Evolutionary conservation across 2,888 invertebrate genomes (phyloP), one percentile per base, ranked within the genome.

Genomic region (Himalopsyche anomala): DNA sequence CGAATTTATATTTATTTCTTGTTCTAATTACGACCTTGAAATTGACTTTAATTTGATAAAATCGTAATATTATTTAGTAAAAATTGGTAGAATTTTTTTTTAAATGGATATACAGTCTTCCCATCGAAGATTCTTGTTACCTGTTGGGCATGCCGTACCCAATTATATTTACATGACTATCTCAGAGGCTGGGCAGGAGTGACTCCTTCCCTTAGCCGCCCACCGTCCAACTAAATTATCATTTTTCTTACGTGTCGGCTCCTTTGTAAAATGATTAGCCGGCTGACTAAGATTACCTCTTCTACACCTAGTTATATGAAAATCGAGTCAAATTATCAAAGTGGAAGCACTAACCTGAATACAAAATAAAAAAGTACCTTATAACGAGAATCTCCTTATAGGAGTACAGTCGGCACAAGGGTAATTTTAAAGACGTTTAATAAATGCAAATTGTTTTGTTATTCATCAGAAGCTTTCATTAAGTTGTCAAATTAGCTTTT

Each of bases 231-330:
- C 82, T 82, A 86, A 84, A 86, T 86, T 86, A 86, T 83, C 83
- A 83, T 80, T 82, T 84, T 82, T 80, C 81, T 84, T 82, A 74
- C 74, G n/a, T 82, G 86, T 81, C 86, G 86, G 86, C 82, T 51
- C 54, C 86, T 86, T 86, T 86, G 86, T 79, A 79, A 84, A 86
- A 82, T 86, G 62, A 84, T 84, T 80, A 84, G 86, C 56, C 74
- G 81, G 51, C 55, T 51, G n/a, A 56, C 81, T 80, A 45, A 84
- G 86, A 86, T 86, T 86, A 84, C 86, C 79, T 86, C 86, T 86
- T 86, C 86, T 84, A 84, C 86, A 86, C 86, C 86, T 86, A 86
- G 86, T 86, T 86, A 86, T 86, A 84, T 55, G 86, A 86, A 84
- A 86, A 86, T 86, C 84, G 86, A 82, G 42, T 86, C 86, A 86